Evolutionary conservation across 2,797 vertebrate species (phyloP).

Genomic region (Artibeus lituratus): DNA sequence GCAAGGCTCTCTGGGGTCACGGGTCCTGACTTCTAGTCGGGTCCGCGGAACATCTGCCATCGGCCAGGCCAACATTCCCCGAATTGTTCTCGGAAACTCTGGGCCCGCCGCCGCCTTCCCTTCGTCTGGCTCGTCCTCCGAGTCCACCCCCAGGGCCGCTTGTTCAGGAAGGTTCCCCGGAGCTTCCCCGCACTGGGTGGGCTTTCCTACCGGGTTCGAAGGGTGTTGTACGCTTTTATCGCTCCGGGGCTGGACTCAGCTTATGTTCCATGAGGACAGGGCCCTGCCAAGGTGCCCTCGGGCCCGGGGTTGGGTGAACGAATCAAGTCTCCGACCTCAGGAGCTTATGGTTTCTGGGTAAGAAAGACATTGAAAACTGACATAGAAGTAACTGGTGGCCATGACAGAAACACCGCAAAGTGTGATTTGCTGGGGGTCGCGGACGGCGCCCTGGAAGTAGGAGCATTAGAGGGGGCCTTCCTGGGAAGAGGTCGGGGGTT

Average conservation of each 20-base stretch:
- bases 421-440: neutral
- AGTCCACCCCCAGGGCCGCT: neutral
- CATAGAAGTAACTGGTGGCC: neutral
- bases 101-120: neutral
- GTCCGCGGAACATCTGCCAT: neutral
- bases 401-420: neutral
- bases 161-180: neutral
- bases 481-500: neutral
- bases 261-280: neutral
- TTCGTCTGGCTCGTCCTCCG: neutral
- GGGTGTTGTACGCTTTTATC: neutral
- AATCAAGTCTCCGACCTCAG: neutral
- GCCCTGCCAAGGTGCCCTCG: neutral
- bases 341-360: neutral
- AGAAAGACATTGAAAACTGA: neutral
- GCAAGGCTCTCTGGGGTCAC: neutral
- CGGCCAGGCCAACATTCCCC: neutral
- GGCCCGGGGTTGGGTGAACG: neutral
- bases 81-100: neutral
- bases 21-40: neutral
- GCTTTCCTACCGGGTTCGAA: neutral
- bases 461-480: neutral
- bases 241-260: neutral
- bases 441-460: neutral
- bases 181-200: too few species aligned